Evolutionary conservation across 1,140 invertebrate genomes (phyloP), one percentile per base, ranked within the genome.

Genomic region (Drosophila santomea): DNA sequence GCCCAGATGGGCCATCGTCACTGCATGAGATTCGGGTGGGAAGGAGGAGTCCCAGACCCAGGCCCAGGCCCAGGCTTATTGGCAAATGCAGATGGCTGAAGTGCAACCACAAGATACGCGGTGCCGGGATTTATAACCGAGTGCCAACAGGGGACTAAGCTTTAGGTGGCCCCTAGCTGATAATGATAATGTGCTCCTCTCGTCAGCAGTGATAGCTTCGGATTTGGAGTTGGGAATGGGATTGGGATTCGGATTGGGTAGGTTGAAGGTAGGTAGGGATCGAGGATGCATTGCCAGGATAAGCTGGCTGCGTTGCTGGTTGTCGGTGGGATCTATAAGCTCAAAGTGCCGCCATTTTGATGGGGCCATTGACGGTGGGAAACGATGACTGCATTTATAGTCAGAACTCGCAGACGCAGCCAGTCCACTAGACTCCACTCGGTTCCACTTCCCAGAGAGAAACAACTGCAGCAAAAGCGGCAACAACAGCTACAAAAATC

Each of bases 311-410:
- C 39, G 50, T 28, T 60, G 38, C 28, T 43, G 52, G 76, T 55
- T 75, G 66, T 74, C 82, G 74, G 74, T 86, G 82, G 80, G 60
- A 80, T 45, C 66, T 66, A 55, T 69, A 50, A 79, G 80, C 77
- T 90, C 84, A 88, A 88, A 88, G 84, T 89, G 85, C 84, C 84
- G 84, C 84, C 84, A 88, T 88, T 80, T 84, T 71, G 83, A 84
- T 66, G 75, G 71, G 44, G 35, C 43, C 56, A 57, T 56, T 63
- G 51, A 45, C 64, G 60, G 69, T 72, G 78, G 62, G 50, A 78
- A 76, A 61, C 23, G 56, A 50, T 43, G 64, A 77, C 55, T 77
- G 55, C 73, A 76, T 59, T 55, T 67, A 56, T 50, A 77, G 74
- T 68, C 74, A 75, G 62, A 71, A 54, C 64, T 77, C 51, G 52